Conservation (phyloP, 2,113 vertebrate genomes). For the Microtus montanus region DNA sequence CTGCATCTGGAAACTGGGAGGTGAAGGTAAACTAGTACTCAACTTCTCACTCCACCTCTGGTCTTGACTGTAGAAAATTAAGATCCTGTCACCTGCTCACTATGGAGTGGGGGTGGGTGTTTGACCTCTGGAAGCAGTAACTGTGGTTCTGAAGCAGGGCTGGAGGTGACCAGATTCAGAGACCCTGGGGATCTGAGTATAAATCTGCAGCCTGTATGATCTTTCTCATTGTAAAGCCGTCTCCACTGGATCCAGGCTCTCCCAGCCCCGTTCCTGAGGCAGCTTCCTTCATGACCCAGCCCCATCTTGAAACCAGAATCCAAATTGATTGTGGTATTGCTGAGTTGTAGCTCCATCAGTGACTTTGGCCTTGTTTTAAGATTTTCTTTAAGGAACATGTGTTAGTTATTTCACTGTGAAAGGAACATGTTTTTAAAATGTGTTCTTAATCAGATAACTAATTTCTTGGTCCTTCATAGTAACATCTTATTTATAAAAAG, state of each 20-base stretch:
- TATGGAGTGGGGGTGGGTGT: not conserved
- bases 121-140: not conserved
- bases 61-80: not conserved
- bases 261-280: not conserved
- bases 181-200: not conserved
- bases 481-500: constrained; percentile 52
- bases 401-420: constrained; percentile 10
- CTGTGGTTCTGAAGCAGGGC: not conserved
- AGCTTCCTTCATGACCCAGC: not conserved
- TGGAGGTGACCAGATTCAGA: not conserved
- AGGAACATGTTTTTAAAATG: constrained; percentile 5
- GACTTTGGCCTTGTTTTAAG: constrained; percentile 25
- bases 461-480: constrained; percentile 22
- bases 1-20: not conserved
- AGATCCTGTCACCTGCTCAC: not conserved
- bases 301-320: not conserved
- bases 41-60: not conserved
- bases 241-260: not conserved
- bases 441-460: constrained; percentile 54
- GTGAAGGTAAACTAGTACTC: not conserved
- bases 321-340: not conserved
- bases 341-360: not conserved
- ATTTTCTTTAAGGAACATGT: constrained; percentile 25
- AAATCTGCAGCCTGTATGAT: rapidly evolving
- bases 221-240: not conserved